Evolutionary conservation across 2,113 vertebrate species (phyloP), one percentile per base, ranked within the genome.

Genomic region (Rhinoderma darwinii): DNA sequence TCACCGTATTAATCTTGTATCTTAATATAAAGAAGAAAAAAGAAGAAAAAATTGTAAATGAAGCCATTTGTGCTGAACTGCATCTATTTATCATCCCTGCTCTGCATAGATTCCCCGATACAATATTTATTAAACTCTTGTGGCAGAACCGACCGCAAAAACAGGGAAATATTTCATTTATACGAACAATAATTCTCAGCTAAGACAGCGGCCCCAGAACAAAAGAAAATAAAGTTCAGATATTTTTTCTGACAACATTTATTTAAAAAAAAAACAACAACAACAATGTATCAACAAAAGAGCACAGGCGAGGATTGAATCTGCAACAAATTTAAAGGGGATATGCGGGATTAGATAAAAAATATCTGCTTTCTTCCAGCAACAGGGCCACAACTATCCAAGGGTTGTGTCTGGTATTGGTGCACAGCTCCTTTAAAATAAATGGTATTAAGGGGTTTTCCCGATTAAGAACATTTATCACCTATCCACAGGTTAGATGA

Each of bases 81-180:
- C 51, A 70, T 14, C 35, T 37, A 83, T 83, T 74, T 14, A 84
- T 84, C 83, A 75, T 75, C 50, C 1, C 30, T 11, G 18, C 35
- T 84, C 41, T 75, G 50, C 83, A 74, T 74, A 43, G 7, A 74
- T 75, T 61, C 70, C 39, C 25, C 22, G 4, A 39, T 59, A 59
- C 50, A 56, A 84, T 59, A 84, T 59, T 84, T 84, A 84, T 74
- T 50, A 54, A 83, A 51, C 82, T 72, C 66, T 37, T 8, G 82
- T 72, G 82, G 70, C 32, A 59, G 47, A 43, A 20, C 12, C 27
- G n/a, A 41, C 61, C 10, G 22, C 61, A 82, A 82, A 75, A 15
- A 66, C 18, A 30, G 25, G 61, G 25, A 83, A 70, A 83, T 83
- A 83, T 59, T 56, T 84, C 35, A 54, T 37, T 25, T 22, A 56